These are phyloP conservation scores for Epiblema foenella DNA, from an alignment of 2,888 invertebrate species.

Conservation along the genomic window DNA sequence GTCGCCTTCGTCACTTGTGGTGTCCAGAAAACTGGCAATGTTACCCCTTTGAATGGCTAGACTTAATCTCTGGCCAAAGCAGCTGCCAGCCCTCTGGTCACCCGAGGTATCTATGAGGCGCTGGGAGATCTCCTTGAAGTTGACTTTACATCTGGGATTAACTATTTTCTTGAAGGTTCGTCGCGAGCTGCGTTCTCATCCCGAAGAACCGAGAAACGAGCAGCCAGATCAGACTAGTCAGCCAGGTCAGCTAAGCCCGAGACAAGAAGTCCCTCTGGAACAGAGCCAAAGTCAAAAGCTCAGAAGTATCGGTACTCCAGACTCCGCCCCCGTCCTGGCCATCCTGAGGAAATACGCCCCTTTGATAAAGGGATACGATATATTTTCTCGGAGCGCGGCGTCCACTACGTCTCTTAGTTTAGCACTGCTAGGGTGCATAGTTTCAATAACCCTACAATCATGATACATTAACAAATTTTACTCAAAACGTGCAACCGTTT, in stretches of 20 bases:
- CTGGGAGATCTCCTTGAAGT: no score
- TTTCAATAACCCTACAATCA: not conserved
- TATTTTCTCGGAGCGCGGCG: conserved; percentile 44
- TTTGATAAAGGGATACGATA: conserved; percentile 66
- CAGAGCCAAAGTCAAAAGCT: not conserved
- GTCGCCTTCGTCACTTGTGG: no score
- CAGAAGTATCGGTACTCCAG: conserved; percentile 49
- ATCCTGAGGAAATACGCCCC: conserved; percentile 72
- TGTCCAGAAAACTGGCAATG: no score
- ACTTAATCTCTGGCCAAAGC: no score
- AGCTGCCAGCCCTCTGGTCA: no score
- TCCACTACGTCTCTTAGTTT: not conserved
- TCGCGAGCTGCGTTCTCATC: conserved; percentile 5
- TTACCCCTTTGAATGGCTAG: no score
- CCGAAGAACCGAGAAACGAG: not conserved
- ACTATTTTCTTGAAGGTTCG: conserved; percentile 14
- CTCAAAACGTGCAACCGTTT: not conserved
- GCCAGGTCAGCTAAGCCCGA: not conserved
- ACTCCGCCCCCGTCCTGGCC: conserved; percentile 61
- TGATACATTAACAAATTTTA: not conserved
- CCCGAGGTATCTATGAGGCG: no score
- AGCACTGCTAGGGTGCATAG: conserved; percentile 17
- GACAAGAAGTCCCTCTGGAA: not conserved
- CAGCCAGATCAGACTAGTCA: not conserved
- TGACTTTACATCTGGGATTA: not conserved